A percentile compares a stretch with the other conserved stretches of the same genome.
These are phyloP conservation scores for Crossocerus cetratus DNA, from an alignment of 2,888 invertebrate genomes.

Conservation along the genomic window DNA sequence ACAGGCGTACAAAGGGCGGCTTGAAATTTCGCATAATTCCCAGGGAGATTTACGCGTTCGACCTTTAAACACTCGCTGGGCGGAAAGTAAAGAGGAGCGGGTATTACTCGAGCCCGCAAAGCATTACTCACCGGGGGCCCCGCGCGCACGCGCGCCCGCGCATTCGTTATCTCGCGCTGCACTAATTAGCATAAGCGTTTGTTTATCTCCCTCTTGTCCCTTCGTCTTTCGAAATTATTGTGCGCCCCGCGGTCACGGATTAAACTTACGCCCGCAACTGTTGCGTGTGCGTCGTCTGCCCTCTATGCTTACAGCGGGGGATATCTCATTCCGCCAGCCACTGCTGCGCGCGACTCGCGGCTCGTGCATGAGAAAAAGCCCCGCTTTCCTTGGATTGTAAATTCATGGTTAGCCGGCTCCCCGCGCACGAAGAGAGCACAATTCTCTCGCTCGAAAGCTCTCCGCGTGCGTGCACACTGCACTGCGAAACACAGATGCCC, in stretches of 20 bases:
- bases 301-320: background rate
- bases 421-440: too few species aligned
- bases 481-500: too few species aligned
- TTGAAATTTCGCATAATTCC: slow-evolving; percentile 25
- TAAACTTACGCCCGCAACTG: background rate
- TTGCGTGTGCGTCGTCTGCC: background rate
- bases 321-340: background rate
- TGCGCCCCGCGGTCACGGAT: background rate
- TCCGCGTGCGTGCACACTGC: too few species aligned
- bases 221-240: slow-evolving; percentile 45
- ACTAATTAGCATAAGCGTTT: slow-evolving; percentile 62
- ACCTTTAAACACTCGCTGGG: slow-evolving; percentile 19
- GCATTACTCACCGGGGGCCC: slow-evolving; percentile 50
- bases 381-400: too few species aligned
- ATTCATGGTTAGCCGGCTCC: too few species aligned
- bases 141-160: too few species aligned
- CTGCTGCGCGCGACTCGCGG: too few species aligned
- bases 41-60: slow-evolving; percentile 19
- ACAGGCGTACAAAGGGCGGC: background rate
- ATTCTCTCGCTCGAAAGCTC: too few species aligned
- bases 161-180: slow-evolving; percentile 38
- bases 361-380: too few species aligned
- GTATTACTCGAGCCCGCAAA: slow-evolving; percentile 39
- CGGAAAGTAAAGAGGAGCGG: slow-evolving; percentile 37
- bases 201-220: slow-evolving; percentile 55